Conservation (phyloP, 2,888 invertebrate genomes). For the Volucella zonaria region DNA sequence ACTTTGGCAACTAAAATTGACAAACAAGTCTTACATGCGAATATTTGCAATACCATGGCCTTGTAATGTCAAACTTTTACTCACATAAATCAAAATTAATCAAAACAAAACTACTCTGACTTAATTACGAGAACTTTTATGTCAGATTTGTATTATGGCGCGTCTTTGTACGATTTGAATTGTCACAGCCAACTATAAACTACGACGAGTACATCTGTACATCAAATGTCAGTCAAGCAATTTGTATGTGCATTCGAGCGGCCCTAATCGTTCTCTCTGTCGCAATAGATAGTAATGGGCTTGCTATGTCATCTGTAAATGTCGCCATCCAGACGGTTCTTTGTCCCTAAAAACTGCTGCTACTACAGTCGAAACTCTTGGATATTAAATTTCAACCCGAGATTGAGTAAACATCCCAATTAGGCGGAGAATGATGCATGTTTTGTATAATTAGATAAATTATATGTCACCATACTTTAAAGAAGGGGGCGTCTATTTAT, state of each 20-base stretch:
- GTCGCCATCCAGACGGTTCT: slow-evolving; percentile 10
- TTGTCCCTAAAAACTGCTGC: not conserved
- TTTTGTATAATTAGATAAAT: slow-evolving; percentile 38
- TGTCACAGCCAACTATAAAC: not conserved
- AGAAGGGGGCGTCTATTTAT: slow-evolving; percentile 46
- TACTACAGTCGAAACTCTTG: slow-evolving; percentile 45
- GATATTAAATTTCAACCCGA: slow-evolving; percentile 60
- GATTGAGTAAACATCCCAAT: slow-evolving; percentile 60
- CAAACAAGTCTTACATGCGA: slow-evolving; percentile 31
- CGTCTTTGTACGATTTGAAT: not conserved
- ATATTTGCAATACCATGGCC: slow-evolving; percentile 7
- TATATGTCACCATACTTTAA: slow-evolving; percentile 30
- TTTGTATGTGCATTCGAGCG: slow-evolving; percentile 48
- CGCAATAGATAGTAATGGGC: slow-evolving; percentile 15
- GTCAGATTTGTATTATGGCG: not conserved
- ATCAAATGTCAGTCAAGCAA: slow-evolving; percentile 14
- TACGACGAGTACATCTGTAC: not conserved
- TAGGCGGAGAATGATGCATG: slow-evolving; percentile 39
- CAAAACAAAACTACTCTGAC: not conserved
- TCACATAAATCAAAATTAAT: slow-evolving; percentile 8
- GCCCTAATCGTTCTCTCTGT: slow-evolving; percentile 45
- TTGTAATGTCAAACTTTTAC: slow-evolving; percentile 30
- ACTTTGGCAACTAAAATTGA: slow-evolving; percentile 23
- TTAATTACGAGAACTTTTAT: slow-evolving; percentile 26
- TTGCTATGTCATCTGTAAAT: not conserved